These are phyloP conservation scores for Plagodis dolabraria DNA, from an alignment of 2,888 invertebrate species.

Conservation along the genomic window DNA sequence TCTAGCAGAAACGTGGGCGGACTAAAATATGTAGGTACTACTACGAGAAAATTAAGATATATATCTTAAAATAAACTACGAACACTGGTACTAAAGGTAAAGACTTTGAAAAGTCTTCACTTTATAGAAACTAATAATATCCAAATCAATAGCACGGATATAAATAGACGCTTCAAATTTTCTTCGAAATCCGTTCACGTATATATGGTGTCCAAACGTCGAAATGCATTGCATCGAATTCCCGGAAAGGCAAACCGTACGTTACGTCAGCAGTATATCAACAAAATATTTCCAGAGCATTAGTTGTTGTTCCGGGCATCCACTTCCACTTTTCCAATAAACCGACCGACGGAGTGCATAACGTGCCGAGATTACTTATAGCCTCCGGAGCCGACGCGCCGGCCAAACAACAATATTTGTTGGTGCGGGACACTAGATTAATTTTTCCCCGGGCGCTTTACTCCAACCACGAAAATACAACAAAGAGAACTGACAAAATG, in stretches of 20 bases:
- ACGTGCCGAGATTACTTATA: conserved; percentile 80
- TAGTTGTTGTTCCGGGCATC: conserved; percentile 54
- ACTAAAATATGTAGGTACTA: too few species aligned
- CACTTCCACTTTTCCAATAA: conserved; percentile 77
- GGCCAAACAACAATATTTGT: conserved; percentile 80
- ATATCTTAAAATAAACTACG: too few species aligned
- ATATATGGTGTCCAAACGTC: not conserved
- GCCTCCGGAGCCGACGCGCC: conserved; percentile 55
- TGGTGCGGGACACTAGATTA: conserved; percentile 74
- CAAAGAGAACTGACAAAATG: conserved; percentile 41
- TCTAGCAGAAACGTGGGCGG: too few species aligned
- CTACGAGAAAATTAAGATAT: too few species aligned
- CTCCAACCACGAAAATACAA: conserved; percentile 51
- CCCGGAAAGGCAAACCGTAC: conserved; percentile 20
- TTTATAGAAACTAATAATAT: not conserved
- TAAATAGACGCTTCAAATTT: conserved; percentile 11
- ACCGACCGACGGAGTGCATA: conserved; percentile 72
- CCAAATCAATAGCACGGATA: not conserved
- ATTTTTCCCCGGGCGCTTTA: conserved; percentile 75
- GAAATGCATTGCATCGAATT: conserved; percentile 22
- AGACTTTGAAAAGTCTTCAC: too few species aligned
- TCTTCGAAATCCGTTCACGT: conserved; percentile 7
- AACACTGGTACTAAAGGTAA: too few species aligned
- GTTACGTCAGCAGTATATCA: conserved; percentile 39
- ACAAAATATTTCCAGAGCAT: conserved; percentile 50